phyloP scores from a whole-genome alignment of 1,140 invertebrate genomes.

The Melanaphis sacchari region DNA sequence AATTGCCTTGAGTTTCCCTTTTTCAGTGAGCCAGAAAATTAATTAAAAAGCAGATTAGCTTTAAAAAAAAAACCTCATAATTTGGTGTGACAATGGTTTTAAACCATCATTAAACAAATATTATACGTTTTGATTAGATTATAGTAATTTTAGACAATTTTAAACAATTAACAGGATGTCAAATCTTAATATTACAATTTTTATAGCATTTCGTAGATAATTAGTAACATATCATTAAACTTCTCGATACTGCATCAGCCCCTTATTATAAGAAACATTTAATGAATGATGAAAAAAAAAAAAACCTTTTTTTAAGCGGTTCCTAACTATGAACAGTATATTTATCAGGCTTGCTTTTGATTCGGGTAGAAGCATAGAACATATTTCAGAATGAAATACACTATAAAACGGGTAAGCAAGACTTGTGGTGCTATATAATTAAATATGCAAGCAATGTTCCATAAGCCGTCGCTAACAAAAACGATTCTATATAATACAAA shows the following conservation, averaged over 20 bases:
- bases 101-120: constrained; percentile 7
- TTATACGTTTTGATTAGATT: background rate
- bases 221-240: background rate
- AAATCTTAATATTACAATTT: background rate
- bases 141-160: background rate
- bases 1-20: constrained; percentile 31
- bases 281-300: background rate
- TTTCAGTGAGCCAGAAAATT: constrained; percentile 27
- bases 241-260: background rate
- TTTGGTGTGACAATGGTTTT: constrained; percentile 9
- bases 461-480: background rate
- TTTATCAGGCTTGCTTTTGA: background rate
- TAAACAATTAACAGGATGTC: background rate
- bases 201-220: background rate
- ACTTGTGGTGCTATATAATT: background rate
- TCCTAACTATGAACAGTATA: background rate
- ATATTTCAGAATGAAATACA: background rate
- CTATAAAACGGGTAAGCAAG: background rate
- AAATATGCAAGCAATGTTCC: background rate
- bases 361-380: background rate
- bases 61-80: constrained; percentile 22
- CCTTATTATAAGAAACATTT: background rate
- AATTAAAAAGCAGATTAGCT: constrained; percentile 32
- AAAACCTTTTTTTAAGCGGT: background rate
- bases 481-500: background rate